Percentiles rank a stretch among this genome's conserved stretches.
Conservation (phyloP, 2,113 vertebrate species). For the Phocoena phocoena region DNA sequence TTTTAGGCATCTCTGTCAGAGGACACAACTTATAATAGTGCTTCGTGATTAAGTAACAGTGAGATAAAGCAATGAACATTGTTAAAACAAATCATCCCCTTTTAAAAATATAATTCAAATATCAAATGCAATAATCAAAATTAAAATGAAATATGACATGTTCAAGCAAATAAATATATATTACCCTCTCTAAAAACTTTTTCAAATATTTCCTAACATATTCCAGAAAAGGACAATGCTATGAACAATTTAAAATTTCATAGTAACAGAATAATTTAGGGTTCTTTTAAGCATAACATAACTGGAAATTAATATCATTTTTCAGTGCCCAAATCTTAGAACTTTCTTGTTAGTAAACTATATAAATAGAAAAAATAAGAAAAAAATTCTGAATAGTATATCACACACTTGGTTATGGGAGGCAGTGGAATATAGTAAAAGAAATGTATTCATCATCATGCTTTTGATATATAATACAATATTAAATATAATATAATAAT, state of each 20-base stretch:
- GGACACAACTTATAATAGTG: not conserved
- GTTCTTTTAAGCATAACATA: not conserved
- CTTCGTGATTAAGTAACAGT: not conserved
- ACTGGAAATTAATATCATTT: not conserved
- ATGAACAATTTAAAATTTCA: not conserved
- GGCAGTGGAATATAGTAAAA: not conserved
- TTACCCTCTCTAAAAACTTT: not conserved
- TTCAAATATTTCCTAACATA: not conserved
- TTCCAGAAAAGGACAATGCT: not conserved
- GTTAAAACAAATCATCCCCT: not conserved
- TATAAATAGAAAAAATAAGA: not conserved
- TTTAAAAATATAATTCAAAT: not conserved
- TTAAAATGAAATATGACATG: not conserved
- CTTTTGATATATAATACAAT: not conserved
- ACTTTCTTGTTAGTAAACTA: not conserved
- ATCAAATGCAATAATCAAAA: not conserved
- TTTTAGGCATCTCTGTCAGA: not conserved
- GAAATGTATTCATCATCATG: not conserved
- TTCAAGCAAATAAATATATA: not conserved
- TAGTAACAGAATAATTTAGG: not conserved
- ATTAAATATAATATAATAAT: not conserved
- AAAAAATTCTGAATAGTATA: not conserved
- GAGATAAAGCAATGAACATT: not conserved
- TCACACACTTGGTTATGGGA: not conserved
- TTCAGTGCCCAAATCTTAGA: not conserved